phyloP scores from a whole-genome alignment of 2,797 vertebrate species.

The Coendou prehensilis region DNA sequence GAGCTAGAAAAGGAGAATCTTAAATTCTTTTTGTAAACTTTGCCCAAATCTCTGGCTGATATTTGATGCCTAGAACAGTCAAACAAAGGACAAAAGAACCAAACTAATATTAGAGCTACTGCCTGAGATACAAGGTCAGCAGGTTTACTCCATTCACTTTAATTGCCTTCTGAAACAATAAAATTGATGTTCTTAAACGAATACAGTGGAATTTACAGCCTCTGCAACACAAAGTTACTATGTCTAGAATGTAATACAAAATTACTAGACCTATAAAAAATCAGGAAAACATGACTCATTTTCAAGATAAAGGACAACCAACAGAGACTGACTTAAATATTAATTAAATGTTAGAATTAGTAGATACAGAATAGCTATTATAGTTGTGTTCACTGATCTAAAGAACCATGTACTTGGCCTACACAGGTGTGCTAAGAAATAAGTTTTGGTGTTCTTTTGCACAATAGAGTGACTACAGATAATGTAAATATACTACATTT shows the following conservation, averaged over 20 bases:
- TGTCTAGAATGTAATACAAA: neutral
- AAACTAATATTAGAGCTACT: neutral
- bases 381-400: neutral
- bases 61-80: neutral
- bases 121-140: neutral
- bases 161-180: neutral
- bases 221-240: neutral
- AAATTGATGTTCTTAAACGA: neutral
- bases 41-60: neutral
- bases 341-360: neutral
- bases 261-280: neutral
- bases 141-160: neutral
- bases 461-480: neutral
- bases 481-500: neutral
- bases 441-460: neutral
- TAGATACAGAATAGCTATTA: neutral
- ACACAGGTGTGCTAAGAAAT: neutral
- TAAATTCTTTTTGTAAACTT: neutral
- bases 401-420: neutral
- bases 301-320: neutral
- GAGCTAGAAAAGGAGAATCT: neutral
- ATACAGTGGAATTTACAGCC: neutral
- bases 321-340: neutral
- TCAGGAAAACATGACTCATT: neutral
- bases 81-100: slow-evolving; percentile 10